Base-by-base conservation (phyloP, 2,113 vertebrate genomes). In the Mesoclemmys tuberculata region DNA sequence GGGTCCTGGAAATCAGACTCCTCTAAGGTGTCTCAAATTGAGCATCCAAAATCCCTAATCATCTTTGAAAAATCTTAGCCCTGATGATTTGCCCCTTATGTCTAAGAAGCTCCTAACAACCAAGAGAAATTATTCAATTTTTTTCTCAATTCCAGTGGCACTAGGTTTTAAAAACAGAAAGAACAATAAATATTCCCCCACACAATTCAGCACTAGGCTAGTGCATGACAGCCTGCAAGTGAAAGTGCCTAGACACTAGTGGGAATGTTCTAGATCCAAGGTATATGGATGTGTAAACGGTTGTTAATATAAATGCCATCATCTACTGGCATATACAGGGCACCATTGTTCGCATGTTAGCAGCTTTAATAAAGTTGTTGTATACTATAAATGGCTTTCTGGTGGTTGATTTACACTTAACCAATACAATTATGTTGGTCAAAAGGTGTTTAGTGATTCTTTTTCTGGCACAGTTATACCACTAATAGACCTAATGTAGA, bases 281-380 rank as follows among this genome's bases (percentile, higher is more conserved):
- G 16, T 51, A 56, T n/a, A 52, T 74, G 68, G 81, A 77, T 83
- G 41, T 93, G 92, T 78, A 96, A 92, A 88, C 55, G 89, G 27
- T 27, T 24, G 88, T 97, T 91, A 95, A 95, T 68, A 85, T 84
- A 94, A 86, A 75, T 95, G 96, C 55, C 75, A 55, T 44, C 26
- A 61, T 44, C 14, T 89, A 82, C 92, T 96, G 85, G 84, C 82
- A 56, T 10, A 93, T n/a, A 91, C 54, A 80, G 85, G 52, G 35
- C 79, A 81, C 41, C 48, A 49, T 27, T 8, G 49, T 87, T 94
- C 21, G 55, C 81, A 87, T 49, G 64, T 77, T 85, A 84, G 27
- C 85, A 58, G 10, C 31, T n/a, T 79, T 44, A 10, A 78, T 11
- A 78, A 88, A 78, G 54, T 41, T 93, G 35, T 92, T 27, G 1